Percentiles rank a stretch among this genome's conserved stretches.
Evolutionary conservation across 1,140 invertebrate species (phyloP).

Genomic region (Brachionus asplanchnoidis): DNA sequence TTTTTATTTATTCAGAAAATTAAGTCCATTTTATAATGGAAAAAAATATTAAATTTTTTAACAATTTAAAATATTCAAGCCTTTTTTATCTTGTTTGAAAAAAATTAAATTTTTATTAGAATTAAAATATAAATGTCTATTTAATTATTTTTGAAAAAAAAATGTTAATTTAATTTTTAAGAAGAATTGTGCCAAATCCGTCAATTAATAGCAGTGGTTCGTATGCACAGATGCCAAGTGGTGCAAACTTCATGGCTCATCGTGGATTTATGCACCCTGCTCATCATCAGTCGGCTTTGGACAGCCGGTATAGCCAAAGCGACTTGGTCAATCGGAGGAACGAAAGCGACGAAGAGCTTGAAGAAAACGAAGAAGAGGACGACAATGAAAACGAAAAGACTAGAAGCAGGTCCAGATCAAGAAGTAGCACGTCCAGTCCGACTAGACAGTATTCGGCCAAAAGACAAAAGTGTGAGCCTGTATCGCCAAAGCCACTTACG

Average conservation of each 20-base stretch:
- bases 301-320: not conserved
- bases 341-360: not conserved
- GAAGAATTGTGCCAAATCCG: not conserved
- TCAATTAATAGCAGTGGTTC: not conserved
- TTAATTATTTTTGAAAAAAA: no score
- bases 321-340: not conserved
- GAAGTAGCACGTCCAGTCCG: slow-evolving; percentile 28
- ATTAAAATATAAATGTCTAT: no score
- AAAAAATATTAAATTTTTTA: no score
- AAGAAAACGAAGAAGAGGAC: slow-evolving; percentile 36
- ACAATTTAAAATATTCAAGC: no score
- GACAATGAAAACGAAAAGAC: slow-evolving; percentile 22
- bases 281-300: not conserved
- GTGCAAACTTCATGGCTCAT: not conserved
- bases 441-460: not conserved
- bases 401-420: not conserved
- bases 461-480: slow-evolving; percentile 2
- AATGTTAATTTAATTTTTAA: not conserved
- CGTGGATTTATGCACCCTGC: not conserved
- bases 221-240: not conserved
- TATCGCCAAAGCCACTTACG: not conserved
- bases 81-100: no score
- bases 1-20: no score
- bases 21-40: no score
- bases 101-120: no score